These are phyloP conservation scores for Buceros bicornis DNA, from an alignment of 2,797 vertebrate genomes.

Conservation along the genomic window DNA sequence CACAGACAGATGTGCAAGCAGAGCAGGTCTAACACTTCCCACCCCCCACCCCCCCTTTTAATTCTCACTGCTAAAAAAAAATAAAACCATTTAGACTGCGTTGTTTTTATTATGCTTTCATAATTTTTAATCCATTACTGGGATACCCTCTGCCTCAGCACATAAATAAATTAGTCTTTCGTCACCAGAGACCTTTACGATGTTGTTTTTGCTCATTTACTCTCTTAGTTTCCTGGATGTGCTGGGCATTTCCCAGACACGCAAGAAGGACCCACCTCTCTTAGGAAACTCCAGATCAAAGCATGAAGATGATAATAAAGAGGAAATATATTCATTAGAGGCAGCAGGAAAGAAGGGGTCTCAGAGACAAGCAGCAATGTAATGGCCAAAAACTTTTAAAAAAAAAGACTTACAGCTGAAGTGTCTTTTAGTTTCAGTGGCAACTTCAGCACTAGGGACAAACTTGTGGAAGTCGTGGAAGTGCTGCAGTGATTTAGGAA, in stretches of 20 bases:
- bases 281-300: neutral
- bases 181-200: neutral
- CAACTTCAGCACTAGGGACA: fast-evolving
- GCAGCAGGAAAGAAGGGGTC: neutral
- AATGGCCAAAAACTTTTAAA: neutral
- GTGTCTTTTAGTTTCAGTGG: neutral
- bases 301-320: neutral
- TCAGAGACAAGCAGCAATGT: neutral
- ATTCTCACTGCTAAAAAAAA: neutral
- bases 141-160: neutral
- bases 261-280: neutral
- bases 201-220: neutral
- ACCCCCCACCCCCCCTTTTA: neutral
- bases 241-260: neutral
- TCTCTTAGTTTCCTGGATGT: neutral
- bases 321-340: neutral
- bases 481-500: neutral
- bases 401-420: neutral
- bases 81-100: neutral
- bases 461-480: fast-evolving
- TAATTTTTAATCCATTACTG: neutral
- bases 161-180: neutral
- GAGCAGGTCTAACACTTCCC: neutral
- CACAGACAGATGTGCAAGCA: neutral
- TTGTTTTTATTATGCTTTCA: neutral